These are phyloP conservation scores for Antennarius maculatus DNA, from an alignment of 2,797 vertebrate genomes.

Conservation along the genomic window DNA sequence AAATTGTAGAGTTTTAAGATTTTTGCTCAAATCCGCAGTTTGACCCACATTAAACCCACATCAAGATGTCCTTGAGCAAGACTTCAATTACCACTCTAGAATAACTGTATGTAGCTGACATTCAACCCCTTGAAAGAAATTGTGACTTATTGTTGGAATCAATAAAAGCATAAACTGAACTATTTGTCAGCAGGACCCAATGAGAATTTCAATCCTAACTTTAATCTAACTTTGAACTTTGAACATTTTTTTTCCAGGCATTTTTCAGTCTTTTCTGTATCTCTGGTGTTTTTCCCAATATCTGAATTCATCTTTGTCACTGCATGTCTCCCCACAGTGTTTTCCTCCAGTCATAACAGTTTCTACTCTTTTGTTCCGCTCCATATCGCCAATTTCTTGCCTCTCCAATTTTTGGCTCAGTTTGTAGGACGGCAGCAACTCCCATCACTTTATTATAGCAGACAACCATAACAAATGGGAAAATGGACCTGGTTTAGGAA, in stretches of 20 bases:
- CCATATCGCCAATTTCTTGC: conserved; percentile 41
- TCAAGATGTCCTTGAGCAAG: conserved; percentile 3
- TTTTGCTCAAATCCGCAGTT: background rate
- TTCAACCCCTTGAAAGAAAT: conserved; percentile 21
- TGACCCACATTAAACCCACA: background rate
- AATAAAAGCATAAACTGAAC: conserved; percentile 19
- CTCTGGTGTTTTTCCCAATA: background rate
- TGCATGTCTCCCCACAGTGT: background rate
- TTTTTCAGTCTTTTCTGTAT: background rate
- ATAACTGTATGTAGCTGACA: conserved; percentile 16
- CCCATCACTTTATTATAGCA: conserved; percentile 63
- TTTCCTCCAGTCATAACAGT: background rate
- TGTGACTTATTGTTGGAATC: conserved; percentile 11
- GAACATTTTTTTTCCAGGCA: no score
- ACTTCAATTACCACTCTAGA: background rate
- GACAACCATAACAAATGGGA: conserved; percentile 71
- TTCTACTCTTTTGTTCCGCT: conserved; percentile 47
- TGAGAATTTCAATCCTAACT: conserved; percentile 8
- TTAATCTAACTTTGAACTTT: background rate
- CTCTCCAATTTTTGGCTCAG: conserved; percentile 50
- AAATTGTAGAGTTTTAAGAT: background rate
- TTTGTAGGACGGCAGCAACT: conserved; percentile 59
- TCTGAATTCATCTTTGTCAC: conserved; percentile 12
- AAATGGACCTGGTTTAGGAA: conserved; percentile 56
- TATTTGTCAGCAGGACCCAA: background rate